phyloP scores from a whole-genome alignment of 2,113 vertebrate genomes.

The Chaetorhynchus papuensis region DNA sequence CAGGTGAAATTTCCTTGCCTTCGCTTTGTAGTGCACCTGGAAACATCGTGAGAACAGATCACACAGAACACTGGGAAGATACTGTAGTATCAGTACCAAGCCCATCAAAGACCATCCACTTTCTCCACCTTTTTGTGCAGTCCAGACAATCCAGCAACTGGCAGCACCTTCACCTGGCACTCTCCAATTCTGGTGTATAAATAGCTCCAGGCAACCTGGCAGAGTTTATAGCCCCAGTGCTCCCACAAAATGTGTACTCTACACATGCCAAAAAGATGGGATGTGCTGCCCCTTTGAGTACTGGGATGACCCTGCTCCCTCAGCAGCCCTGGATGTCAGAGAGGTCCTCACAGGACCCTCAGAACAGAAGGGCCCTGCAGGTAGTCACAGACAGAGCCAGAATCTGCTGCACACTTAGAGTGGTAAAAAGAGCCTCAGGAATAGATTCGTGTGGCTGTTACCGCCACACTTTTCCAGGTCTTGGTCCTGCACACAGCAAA shows the following conservation, averaged over 20 bases:
- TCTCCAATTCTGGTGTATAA: background rate
- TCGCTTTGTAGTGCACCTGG: background rate
- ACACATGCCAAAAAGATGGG: accelerated
- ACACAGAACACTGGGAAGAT: background rate
- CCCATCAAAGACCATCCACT: background rate
- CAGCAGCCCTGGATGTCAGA: background rate
- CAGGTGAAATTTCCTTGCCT: background rate
- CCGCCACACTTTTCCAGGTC: background rate
- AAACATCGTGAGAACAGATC: background rate
- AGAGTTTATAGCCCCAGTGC: background rate
- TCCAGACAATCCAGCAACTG: background rate
- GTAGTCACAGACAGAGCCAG: background rate
- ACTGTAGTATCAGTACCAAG: background rate
- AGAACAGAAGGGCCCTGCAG: background rate
- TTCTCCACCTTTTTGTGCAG: background rate
- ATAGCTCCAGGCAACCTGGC: background rate
- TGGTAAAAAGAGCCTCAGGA: background rate
- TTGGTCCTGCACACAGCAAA: background rate
- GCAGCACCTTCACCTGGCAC: background rate
- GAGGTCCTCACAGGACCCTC: background rate
- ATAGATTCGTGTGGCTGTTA: background rate
- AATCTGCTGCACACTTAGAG: background rate
- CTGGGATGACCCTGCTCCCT: background rate
- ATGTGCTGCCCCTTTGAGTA: background rate
- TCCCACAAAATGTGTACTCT: background rate